Evolutionary conservation across 2,888 invertebrate species (phyloP), one percentile per base, ranked within the genome.

Genomic region (Cantharis flavilabris): DNA sequence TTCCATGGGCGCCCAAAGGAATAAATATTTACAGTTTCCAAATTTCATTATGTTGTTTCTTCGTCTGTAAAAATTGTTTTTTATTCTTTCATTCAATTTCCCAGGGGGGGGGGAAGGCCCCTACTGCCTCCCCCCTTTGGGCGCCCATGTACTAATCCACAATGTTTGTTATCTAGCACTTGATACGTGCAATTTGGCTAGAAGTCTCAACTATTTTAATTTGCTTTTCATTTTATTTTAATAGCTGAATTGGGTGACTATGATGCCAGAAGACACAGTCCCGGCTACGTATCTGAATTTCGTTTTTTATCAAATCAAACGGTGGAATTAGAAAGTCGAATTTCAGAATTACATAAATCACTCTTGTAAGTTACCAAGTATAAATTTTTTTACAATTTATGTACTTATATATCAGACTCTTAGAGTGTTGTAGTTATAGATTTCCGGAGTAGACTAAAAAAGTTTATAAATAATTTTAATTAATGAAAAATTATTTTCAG

Each of bases 191-290:
- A 63, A 18, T 64, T 16, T 64, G 14, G 4, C 26, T 26, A 9
- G 3, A 64, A 64, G 16, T 64, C 20, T 3, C 3, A 9, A 16
- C 11, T 13, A 16, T 64, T 64, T 65, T 63, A 18, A 18, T 18
- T 18, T 65, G 5, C 20, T 65, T n/a, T 7, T 67, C 80, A 69
- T 81, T 81, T 83, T 30, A 18, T 14, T 73, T 81, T 90, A 90
- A 64, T 90, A 98, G 98, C 98, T 86, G 98, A 98, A 90, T 90
- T 98, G 79, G 98, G 98, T 1, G 98, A 98, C 90, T 98, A 95
- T 89, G 98, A 98, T 88, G 93, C 94, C 30, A 91, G 96, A 83
- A 91, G 96, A 76, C 97, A 98, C 88, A 94, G 94, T 33, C 92
- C 93, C 23, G 97, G 97, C 74, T 98, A 98, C 89, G 96, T 98